These are phyloP conservation scores for Romanogobio albipinnatus DNA, from an alignment of 2,113 vertebrate genomes.

Conservation along the genomic window DNA sequence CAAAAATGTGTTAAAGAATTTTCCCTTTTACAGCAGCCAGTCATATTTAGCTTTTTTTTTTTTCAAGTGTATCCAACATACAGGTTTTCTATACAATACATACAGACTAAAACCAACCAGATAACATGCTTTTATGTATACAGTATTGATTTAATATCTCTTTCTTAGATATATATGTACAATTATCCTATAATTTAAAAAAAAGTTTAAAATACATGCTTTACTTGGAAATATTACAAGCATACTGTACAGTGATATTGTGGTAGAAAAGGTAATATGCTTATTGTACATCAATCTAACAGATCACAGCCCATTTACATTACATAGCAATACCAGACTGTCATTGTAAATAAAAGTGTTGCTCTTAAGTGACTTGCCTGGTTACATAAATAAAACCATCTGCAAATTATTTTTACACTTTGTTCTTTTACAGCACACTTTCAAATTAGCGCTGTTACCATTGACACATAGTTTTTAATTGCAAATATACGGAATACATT, in stretches of 20 bases:
- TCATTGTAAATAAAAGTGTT: conserved; percentile 21
- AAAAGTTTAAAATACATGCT: conserved; percentile 78
- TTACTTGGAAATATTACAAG: conserved; percentile 85
- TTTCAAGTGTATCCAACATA: conserved; percentile 91
- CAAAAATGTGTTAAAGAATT: conserved; percentile 94
- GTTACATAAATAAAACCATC: conserved; percentile 22
- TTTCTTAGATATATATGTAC: conserved; percentile 69
- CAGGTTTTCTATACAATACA: conserved; percentile 82
- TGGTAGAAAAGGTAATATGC: conserved; percentile 78
- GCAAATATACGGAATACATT: conserved; percentile 9
- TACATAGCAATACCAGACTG: conserved; percentile 30
- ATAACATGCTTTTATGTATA: conserved; percentile 83
- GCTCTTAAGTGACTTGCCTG: not conserved
- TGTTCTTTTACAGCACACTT: conserved; percentile 26
- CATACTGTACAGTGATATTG: conserved; percentile 90
- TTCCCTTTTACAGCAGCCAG: conserved; percentile 75
- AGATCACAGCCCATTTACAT: conserved; percentile 46
- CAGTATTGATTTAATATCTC: conserved; percentile 66
- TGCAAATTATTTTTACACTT: conserved; percentile 4
- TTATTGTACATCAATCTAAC: conserved; percentile 63
- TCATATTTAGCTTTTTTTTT: conserved; percentile 74
- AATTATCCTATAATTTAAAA: conserved; percentile 66
- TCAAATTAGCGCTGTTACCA: not conserved
- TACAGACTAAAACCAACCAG: conserved; percentile 71
- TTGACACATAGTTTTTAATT: not conserved